These are phyloP conservation scores for Ahaetulla prasina DNA, from an alignment of 2,113 vertebrate species.

Conservation along the genomic window DNA sequence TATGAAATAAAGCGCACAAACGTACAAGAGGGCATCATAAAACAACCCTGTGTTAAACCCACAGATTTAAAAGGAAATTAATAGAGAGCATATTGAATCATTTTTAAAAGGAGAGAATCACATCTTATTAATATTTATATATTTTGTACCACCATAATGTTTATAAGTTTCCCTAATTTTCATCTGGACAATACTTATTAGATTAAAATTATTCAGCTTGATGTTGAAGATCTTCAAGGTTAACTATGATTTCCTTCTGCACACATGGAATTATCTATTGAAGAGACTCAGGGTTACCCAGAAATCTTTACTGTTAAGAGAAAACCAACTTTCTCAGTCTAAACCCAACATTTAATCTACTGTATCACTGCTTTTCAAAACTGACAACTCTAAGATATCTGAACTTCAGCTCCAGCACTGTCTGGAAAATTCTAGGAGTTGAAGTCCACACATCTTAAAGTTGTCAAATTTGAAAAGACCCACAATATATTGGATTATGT, in stretches of 20 bases:
- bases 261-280: background rate
- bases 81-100: constrained; percentile 35
- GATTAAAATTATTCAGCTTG: background rate
- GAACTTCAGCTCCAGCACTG: background rate
- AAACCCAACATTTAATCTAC: background rate
- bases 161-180: constrained; percentile 34
- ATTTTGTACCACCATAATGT: background rate
- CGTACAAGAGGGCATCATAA: constrained; percentile 55
- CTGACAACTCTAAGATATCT: background rate
- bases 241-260: background rate
- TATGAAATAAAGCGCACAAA: constrained; percentile 64
- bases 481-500: background rate
- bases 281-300: background rate
- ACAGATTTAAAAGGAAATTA: constrained; percentile 54
- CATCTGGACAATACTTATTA: background rate
- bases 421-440: background rate
- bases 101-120: constrained; percentile 50
- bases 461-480: background rate
- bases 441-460: background rate
- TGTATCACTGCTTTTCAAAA: background rate
- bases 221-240: background rate
- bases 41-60: constrained; percentile 58
- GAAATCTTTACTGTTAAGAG: background rate
- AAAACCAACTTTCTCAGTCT: no score
- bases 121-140: constrained; percentile 12